phyloP scores from a whole-genome alignment of 2,113 vertebrate species.

The Pandion haliaetus region DNA sequence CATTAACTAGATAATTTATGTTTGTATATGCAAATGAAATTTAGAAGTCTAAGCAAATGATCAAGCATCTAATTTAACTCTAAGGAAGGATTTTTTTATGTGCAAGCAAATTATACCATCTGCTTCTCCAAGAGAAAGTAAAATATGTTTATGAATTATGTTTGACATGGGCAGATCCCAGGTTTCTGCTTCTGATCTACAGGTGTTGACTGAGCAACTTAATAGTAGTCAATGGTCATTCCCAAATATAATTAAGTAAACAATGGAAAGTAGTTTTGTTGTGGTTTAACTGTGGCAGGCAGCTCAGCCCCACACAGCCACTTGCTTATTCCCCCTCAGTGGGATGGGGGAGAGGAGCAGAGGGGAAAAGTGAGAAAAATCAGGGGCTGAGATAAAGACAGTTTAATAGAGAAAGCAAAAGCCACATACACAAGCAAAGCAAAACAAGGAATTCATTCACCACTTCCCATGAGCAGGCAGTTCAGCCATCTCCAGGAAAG shows the following conservation, averaged over 20 bases:
- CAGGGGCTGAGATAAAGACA: background rate
- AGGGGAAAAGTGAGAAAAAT: background rate
- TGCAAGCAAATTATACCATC: background rate
- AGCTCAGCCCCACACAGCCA: background rate
- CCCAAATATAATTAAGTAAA: background rate
- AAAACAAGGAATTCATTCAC: background rate
- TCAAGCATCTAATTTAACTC: background rate
- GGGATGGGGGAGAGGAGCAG: background rate
- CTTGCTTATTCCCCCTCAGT: background rate
- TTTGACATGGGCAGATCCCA: background rate
- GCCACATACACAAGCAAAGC: accelerated
- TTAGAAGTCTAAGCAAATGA: background rate
- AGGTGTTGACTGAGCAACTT: background rate
- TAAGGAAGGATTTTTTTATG: background rate
- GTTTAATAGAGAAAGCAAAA: background rate
- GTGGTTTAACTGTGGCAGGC: background rate
- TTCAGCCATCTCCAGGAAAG: background rate
- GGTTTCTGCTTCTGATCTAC: background rate
- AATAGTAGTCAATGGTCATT: background rate
- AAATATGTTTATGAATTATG: background rate
- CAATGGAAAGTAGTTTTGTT: background rate
- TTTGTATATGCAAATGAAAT: background rate
- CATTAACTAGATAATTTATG: background rate
- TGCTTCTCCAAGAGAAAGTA: background rate
- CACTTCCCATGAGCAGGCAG: background rate